Evolutionary conservation across 1,140 invertebrate genomes (phyloP).

Genomic region (Solenopsis invicta): DNA sequence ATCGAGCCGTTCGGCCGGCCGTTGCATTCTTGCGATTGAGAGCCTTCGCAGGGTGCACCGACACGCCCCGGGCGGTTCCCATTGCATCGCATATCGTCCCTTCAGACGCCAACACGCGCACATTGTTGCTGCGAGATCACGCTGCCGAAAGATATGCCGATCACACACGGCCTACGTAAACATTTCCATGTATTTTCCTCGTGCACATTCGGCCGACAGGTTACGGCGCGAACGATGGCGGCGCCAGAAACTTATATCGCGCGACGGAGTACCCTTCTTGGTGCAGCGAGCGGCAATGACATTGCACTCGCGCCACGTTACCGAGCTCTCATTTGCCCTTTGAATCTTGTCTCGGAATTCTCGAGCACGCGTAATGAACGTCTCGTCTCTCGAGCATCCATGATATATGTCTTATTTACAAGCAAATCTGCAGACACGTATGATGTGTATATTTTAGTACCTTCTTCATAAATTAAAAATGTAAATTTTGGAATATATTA

Average conservation of each 20-base stretch:
- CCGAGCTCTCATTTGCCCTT: slow-evolving; percentile 16
- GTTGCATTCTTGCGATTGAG: slow-evolving; percentile 76
- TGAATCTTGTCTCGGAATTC: slow-evolving; percentile 36
- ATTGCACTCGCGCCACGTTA: slow-evolving; percentile 20
- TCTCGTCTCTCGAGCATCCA: slow-evolving; percentile 13
- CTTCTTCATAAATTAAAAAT: neutral
- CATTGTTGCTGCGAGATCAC: slow-evolving; percentile 67
- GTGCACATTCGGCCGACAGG: slow-evolving; percentile 1
- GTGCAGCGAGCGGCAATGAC: slow-evolving; percentile 18
- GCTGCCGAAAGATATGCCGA: slow-evolving; percentile 54
- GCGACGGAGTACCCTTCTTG: slow-evolving; percentile 19
- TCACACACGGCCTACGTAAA: slow-evolving; percentile 51
- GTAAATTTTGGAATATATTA: neutral
- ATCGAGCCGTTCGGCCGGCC: slow-evolving; percentile 59
- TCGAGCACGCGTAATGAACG: slow-evolving; percentile 11
- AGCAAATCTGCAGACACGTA: neutral
- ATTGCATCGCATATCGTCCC: slow-evolving; percentile 73
- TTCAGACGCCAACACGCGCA: slow-evolving; percentile 70
- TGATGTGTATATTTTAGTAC: no score
- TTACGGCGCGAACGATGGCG: slow-evolving; percentile 6
- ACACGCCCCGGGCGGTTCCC: slow-evolving; percentile 81
- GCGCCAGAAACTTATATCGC: neutral
- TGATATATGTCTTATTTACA: slow-evolving; percentile 12
- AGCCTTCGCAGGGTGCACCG: slow-evolving; percentile 77
- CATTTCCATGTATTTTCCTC: slow-evolving; percentile 43